These are phyloP conservation scores for Pelosia muscerda DNA, from an alignment of 2,888 invertebrate species.

Conservation along the genomic window DNA sequence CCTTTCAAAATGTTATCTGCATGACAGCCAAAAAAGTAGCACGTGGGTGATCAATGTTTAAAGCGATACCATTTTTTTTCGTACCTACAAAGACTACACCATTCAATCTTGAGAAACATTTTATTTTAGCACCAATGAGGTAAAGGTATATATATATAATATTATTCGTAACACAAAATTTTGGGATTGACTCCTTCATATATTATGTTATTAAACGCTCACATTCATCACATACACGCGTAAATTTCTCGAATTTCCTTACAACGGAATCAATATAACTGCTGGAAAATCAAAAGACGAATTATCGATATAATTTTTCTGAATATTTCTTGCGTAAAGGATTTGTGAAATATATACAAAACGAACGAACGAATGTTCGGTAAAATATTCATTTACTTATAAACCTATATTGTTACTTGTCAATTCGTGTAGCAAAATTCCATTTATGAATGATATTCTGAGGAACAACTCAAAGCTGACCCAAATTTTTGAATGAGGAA, in stretches of 20 bases:
- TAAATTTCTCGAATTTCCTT: neutral
- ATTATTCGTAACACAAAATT: no score
- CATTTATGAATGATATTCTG: slow-evolving; percentile 51
- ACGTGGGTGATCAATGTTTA: no score
- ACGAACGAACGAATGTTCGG: no score
- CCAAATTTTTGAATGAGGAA: slow-evolving; percentile 59
- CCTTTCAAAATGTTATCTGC: no score
- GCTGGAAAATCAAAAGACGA: slow-evolving; percentile 28
- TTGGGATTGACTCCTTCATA: neutral
- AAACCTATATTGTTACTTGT: slow-evolving; percentile 52
- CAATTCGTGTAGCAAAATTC: slow-evolving; percentile 54
- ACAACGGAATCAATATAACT: slow-evolving; percentile 25
- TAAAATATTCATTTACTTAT: slow-evolving; percentile 47
- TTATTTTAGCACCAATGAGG: no score
- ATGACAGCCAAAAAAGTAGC: no score
- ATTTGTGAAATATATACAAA: slow-evolving; percentile 42
- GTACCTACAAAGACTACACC: no score
- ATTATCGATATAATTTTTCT: slow-evolving; percentile 3
- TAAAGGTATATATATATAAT: neutral
- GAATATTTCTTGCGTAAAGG: slow-evolving; percentile 22
- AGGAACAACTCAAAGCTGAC: slow-evolving; percentile 60
- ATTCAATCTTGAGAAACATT: no score
- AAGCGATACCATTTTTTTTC: no score
- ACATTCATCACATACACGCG: neutral
- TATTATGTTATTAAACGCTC: neutral